These are phyloP conservation scores for Antechinus flavipes DNA, from an alignment of 2,113 vertebrate species.

Conservation along the genomic window DNA sequence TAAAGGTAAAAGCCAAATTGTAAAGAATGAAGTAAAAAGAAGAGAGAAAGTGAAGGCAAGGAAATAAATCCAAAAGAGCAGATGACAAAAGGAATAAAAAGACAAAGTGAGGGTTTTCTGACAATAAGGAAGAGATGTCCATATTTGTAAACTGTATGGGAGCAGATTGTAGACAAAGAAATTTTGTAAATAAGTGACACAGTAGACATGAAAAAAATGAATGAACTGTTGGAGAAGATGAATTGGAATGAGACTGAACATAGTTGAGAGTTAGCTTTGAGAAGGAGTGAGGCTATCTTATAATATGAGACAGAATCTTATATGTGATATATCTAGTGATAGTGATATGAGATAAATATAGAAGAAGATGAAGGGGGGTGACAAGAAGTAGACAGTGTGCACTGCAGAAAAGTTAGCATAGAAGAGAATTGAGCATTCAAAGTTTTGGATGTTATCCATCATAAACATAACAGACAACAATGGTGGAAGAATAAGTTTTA, in stretches of 20 bases:
- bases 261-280: background rate
- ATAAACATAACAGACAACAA: too few species aligned
- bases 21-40: background rate
- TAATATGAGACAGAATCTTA: background rate
- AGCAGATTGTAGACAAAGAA: background rate
- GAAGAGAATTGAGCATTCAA: background rate
- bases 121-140: background rate
- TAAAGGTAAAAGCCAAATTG: background rate
- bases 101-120: background rate
- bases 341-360: background rate
- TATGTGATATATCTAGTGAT: background rate
- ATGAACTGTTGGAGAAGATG: background rate
- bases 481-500: background rate
- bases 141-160: background rate
- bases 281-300: background rate
- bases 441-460: background rate
- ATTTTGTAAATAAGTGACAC: background rate
- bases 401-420: background rate
- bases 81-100: background rate
- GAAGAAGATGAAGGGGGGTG: background rate
- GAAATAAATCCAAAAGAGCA: background rate
- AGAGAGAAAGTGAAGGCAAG: background rate
- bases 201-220: background rate
- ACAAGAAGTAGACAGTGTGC: background rate
- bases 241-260: background rate